Evolutionary conservation across 2,888 invertebrate genomes (phyloP), one percentile per base, ranked within the genome.

Genomic region (Hydroisotoma schaefferi): DNA sequence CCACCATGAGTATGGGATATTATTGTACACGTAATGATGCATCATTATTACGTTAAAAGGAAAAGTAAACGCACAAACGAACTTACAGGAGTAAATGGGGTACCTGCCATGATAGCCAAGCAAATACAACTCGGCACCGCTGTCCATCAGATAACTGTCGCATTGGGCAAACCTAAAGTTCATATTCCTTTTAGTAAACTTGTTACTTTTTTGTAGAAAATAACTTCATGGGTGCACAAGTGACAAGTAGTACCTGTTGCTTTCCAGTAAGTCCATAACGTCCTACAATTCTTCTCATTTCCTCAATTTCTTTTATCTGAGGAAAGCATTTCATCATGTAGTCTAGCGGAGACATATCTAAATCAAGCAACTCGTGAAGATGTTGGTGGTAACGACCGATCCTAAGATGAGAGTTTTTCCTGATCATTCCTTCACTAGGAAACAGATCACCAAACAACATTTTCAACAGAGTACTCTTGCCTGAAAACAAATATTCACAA

Each of bases 361-460:
- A 80, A 78, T 99, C 97, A 25, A 99, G 81, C 63, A 95, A 81
- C 78, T 99, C 99, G 75, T 94, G 94, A 74, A 99, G 81, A 81
- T 99, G 99, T 81, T 98, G 99, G 78, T 99, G 99, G 80, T 99
- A 99, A 73, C 97, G 86, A 2, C 95, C 98, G 74, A 99, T 94
- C 70, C 94, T 87, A 75, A 98, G 81, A 81, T 99, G 99, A 1
- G 97, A 94, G 80, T 99, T 97, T 79, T 94, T 92, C 69, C 99
- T 86, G 74, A 99, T 95, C 88, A 99, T 90, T 23, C 99, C 99
- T 68, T 91, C 91, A 3, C 88, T 85, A 20, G 99, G 98, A 68
- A 92, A 86, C 76, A 98, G 79, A 75, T 98, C 97, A 73, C 94
- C 94, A 74, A 92, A 94, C 0, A 99, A 82, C 65, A 99, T 80